Evolutionary conservation across 2,888 invertebrate genomes (phyloP).

Genomic region (Caenorhabditis auriculariae): DNA sequence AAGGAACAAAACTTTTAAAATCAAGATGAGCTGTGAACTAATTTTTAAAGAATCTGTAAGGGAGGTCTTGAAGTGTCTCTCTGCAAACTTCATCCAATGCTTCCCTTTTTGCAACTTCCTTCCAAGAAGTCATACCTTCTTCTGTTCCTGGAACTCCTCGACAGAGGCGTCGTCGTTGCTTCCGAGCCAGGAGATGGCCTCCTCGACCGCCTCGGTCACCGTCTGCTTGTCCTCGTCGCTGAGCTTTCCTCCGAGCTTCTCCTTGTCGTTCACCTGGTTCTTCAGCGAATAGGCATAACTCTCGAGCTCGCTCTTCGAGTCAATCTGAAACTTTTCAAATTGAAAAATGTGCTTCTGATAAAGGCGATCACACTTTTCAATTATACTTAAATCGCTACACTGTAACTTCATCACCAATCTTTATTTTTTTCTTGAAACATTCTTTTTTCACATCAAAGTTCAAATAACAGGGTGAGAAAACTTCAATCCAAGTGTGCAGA

Average conservation of each 20-base stretch:
- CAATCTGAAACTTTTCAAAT: constrained; percentile 85
- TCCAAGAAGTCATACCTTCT: constrained; percentile 12
- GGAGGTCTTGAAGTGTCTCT: too few species aligned
- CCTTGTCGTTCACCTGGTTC: constrained; percentile 86
- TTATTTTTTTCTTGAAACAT: too few species aligned
- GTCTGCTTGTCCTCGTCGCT: constrained; percentile 86
- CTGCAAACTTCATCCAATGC: too few species aligned
- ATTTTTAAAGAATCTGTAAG: too few species aligned
- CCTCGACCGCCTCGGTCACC: constrained; percentile 88
- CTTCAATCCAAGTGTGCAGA: too few species aligned
- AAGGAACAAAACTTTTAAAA: too few species aligned
- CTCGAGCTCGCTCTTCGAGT: constrained; percentile 93
- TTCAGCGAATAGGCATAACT: constrained; percentile 95
- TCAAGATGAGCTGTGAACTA: too few species aligned
- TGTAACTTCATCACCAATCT: too few species aligned
- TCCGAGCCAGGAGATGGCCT: constrained; percentile 95
- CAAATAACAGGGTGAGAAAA: too few species aligned
- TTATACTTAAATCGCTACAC: neutral
- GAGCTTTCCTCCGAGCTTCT: constrained; percentile 84
- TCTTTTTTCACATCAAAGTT: too few species aligned
- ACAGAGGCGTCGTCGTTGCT: constrained; percentile 73
- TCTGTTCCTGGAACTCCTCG: constrained; percentile 75
- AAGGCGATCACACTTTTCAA: neutral
- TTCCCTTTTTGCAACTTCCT: neutral
- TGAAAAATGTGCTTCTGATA: too few species aligned